Base-by-base conservation (phyloP, 2,888 invertebrate genomes). In the Germaria angustata region DNA sequence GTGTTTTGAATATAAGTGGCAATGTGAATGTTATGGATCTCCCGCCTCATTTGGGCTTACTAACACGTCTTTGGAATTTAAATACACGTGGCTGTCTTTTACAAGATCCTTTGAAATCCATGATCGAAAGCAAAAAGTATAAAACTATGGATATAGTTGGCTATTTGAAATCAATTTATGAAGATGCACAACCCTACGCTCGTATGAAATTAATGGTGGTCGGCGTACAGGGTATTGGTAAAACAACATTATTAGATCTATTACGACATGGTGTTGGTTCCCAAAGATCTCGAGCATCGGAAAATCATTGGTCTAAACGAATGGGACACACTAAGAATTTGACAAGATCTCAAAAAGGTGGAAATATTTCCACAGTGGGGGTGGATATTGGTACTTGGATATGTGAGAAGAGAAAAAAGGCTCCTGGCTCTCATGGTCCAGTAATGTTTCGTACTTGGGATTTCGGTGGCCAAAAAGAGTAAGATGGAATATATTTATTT, bases 361-460 rank as follows among this genome's bases (percentile, higher is more conserved):
- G 94, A 17, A 96, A 96, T 86, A 95, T 99, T 90, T 98, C 98
- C 0, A 99, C 99, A 0, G 99, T 99, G 41, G 99, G 99, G 20
- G 99, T 99, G 24, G 99, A 99, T 91, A 98, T 99, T 85, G 97
- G 97, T 53, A 96, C 97, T 85, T 98, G 99, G 96, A 93, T 96
- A 22, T 97, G 96, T 90, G 98, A 98, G 90, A 96, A 96, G 88
- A 95, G 96, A 88, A 92, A 95, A 7, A 92, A 96, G 24, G 95
- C 96, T 1, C 94, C 94, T 41, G 94, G 94, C 0, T 93, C 94
- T 1, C 94, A 95, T 87, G 96, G 96, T 0, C 95, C 98, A 0
- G 95, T 98, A 68, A 95, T 96, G 28, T 98, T 98, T 92, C 92
- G 98, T 69, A 99, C 99, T 0, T 99, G 99, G 99, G 99, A 99